phyloP scores from a whole-genome alignment of 1,140 invertebrate species.

The Drosophila littoralis region DNA sequence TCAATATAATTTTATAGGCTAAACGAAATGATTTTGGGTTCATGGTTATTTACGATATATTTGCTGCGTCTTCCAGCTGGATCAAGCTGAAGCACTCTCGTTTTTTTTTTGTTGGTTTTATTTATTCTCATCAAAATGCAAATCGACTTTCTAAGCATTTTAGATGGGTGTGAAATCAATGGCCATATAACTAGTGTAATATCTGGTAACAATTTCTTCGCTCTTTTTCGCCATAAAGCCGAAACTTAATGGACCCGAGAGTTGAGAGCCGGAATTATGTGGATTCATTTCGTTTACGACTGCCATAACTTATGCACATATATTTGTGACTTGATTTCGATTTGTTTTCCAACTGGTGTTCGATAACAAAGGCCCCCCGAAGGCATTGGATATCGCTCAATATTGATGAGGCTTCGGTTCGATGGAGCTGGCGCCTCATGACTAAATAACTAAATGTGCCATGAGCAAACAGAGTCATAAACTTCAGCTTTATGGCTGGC shows the following conservation, averaged over 20 bases:
- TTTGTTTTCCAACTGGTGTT: constrained; percentile 47
- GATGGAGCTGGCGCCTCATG: constrained; percentile 50
- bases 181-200: constrained; percentile 9
- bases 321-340: constrained; percentile 65
- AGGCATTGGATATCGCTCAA: constrained; percentile 72
- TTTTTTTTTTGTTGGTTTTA: neutral
- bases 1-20: too few species aligned
- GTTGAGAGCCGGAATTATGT: constrained; percentile 41
- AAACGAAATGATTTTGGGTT: neutral
- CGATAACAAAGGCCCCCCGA: constrained; percentile 56
- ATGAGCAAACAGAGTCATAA: constrained; percentile 80
- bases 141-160: constrained; percentile 25
- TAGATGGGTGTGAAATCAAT: constrained; percentile 29
- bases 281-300: constrained; percentile 75
- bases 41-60: neutral
- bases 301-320: constrained; percentile 78
- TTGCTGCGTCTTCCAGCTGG: neutral
- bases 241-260: constrained; percentile 24
- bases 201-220: constrained; percentile 6
- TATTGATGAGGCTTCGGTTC: constrained; percentile 68
- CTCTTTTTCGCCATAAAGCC: constrained; percentile 13
- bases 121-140: constrained; percentile 10
- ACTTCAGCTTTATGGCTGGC: constrained; percentile 73
- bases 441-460: constrained; percentile 73
- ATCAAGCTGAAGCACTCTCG: neutral